Evolutionary conservation across 2,797 vertebrate genomes (phyloP).

Genomic region (Liparis tanakae): DNA sequence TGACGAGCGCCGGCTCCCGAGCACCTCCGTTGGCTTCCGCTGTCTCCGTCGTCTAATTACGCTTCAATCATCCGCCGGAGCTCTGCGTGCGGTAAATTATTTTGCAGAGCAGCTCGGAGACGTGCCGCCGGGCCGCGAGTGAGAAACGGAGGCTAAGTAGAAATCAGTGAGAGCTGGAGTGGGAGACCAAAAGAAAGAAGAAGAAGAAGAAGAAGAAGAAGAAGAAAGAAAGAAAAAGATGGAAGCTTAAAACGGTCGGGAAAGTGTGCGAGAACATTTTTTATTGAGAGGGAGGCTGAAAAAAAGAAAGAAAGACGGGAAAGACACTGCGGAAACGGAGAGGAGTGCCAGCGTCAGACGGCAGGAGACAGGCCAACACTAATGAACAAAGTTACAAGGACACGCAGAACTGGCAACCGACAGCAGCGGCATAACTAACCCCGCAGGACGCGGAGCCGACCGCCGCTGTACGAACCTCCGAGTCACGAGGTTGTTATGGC

Average conservation of each 20-base stretch:
- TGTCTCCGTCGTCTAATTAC: constrained; percentile 87
- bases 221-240: constrained; percentile 4
- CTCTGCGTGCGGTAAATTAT: constrained; percentile 84
- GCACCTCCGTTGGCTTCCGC: constrained; percentile 78
- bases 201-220: constrained; percentile 10
- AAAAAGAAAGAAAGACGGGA: constrained; percentile 16
- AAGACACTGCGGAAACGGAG: constrained; percentile 22
- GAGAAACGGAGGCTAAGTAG: constrained; percentile 48
- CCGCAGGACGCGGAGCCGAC: constrained; percentile 23
- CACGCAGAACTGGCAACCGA: constrained; percentile 25
- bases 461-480: constrained; percentile 35
- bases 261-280: constrained; percentile 36
- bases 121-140: constrained; percentile 70
- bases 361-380: constrained; percentile 63
- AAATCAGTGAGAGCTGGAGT: constrained; percentile 50
- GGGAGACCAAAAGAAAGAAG: constrained; percentile 11
- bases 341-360: constrained; percentile 44
- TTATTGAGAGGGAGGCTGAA: constrained; percentile 19
- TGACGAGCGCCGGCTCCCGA: constrained; percentile 71
- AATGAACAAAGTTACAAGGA: constrained; percentile 77
- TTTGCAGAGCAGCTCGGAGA: constrained; percentile 69
- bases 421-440: constrained; percentile 39
- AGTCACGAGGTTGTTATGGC: constrained; percentile 32
- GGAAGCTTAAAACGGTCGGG: constrained; percentile 10
- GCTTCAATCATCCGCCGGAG: constrained; percentile 83